These are phyloP conservation scores for Phocides pigmalion DNA, from an alignment of 1,140 invertebrate species.

Conservation along the genomic window DNA sequence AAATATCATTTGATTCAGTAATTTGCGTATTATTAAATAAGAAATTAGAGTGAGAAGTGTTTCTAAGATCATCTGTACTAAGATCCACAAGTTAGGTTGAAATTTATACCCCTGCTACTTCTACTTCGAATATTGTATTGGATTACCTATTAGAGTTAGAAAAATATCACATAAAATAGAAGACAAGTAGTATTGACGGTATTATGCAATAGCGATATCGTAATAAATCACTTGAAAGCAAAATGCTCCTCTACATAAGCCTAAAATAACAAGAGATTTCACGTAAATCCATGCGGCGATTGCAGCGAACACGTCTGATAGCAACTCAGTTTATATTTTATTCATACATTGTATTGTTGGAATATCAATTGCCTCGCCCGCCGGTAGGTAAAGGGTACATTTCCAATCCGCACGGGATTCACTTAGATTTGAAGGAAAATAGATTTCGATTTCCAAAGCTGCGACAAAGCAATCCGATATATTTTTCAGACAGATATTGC, in stretches of 20 bases:
- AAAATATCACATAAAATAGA: too few relatives aligned
- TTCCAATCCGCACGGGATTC: slow-evolving; percentile 83
- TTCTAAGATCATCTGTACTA: too few relatives aligned
- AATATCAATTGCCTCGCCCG: slow-evolving; percentile 83
- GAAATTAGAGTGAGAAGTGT: too few relatives aligned
- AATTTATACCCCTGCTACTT: too few relatives aligned
- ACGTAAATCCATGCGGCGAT: slow-evolving; percentile 70
- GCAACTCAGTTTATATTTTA: slow-evolving; percentile 83
- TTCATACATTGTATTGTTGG: slow-evolving; percentile 84
- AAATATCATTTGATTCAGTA: too few relatives aligned
- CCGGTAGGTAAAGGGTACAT: slow-evolving; percentile 83
- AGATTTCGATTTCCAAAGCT: slow-evolving; percentile 83
- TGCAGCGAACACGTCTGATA: slow-evolving; percentile 73
- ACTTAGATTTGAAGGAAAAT: slow-evolving; percentile 84
- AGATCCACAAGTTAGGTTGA: too few relatives aligned
- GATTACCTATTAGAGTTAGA: too few relatives aligned
- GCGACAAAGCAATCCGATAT: slow-evolving; percentile 84
- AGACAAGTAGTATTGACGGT: too few relatives aligned
- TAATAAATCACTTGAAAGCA: slow-evolving; percentile 15
- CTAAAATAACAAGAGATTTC: slow-evolving; percentile 59
- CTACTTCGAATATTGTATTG: too few relatives aligned
- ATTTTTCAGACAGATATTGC: slow-evolving; percentile 84
- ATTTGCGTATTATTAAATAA: too few relatives aligned
- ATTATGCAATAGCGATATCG: not conserved
- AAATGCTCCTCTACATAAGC: slow-evolving; percentile 40